phyloP scores from a whole-genome alignment of 1,140 invertebrate species.

The Aphelenchoides fujianensis region DNA sequence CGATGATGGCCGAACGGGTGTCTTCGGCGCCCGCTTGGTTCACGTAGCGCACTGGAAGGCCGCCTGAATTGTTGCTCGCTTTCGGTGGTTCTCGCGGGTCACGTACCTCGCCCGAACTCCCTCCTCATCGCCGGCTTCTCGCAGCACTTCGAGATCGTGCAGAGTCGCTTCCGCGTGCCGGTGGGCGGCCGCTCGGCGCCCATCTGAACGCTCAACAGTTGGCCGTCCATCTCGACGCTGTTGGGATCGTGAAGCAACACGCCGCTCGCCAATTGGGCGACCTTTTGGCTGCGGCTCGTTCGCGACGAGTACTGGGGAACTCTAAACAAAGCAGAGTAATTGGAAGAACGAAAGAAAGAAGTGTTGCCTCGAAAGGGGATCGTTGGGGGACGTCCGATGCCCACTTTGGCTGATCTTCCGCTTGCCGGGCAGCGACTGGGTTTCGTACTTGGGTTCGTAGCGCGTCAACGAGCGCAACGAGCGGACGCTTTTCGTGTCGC shows the following conservation, averaged over 20 bases:
- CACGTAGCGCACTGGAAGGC: conserved; percentile 43
- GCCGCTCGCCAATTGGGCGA: background rate
- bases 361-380: conserved; percentile 11
- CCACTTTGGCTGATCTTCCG: conserved; percentile 52
- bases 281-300: background rate
- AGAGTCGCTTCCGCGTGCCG: conserved; percentile 23
- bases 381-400: conserved; percentile 25
- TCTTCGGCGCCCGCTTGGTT: conserved; percentile 37
- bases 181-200: background rate
- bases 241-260: conserved; percentile 9
- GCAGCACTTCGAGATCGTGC: conserved; percentile 42
- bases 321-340: background rate
- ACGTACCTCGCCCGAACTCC: conserved; percentile 33
- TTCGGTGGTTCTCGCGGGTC: background rate
- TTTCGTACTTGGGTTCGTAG: conserved; percentile 45
- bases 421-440: conserved; percentile 54
- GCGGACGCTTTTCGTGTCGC: conserved; percentile 58
- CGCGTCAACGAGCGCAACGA: conserved; percentile 41
- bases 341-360: background rate
- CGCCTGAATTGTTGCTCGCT: conserved; percentile 29
- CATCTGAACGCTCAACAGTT: conserved; percentile 7
- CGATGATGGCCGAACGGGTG: conserved; percentile 32
- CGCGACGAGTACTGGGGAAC: background rate
- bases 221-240: conserved; percentile 4
- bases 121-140: conserved; percentile 29